phyloP scores from a whole-genome alignment of 92 coral and sea anemone genomes.

The Palythoa grandis region DNA sequence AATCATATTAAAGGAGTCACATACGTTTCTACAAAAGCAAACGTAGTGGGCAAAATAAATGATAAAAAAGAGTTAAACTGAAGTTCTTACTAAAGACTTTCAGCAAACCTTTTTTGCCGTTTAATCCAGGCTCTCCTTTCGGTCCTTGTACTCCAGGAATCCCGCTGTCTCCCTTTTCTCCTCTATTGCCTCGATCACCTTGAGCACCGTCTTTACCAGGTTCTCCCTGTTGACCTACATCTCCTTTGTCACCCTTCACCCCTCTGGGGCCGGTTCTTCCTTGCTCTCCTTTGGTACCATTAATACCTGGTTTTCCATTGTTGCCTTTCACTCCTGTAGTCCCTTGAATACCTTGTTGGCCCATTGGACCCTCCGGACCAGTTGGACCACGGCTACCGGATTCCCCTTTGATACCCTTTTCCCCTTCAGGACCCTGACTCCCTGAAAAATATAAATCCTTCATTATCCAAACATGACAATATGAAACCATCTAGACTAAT shows the following conservation, averaged over 20 bases:
- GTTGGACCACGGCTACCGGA: neutral
- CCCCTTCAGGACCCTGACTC: too few species aligned
- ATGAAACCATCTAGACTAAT: too few species aligned
- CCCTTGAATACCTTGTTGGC: slow-evolving; percentile 6
- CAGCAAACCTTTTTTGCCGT: slow-evolving; percentile 13
- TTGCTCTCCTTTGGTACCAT: slow-evolving; percentile 13
- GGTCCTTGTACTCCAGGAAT: neutral
- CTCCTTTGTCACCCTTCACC: slow-evolving; percentile 19
- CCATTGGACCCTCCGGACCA: neutral
- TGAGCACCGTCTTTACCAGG: too few species aligned
- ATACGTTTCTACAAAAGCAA: too few species aligned
- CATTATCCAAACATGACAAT: too few species aligned
- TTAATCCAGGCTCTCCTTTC: neutral
- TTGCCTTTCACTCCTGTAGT: neutral
- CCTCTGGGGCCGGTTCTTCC: neutral
- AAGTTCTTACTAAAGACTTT: too few species aligned
- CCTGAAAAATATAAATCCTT: too few species aligned
- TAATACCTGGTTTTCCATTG: neutral
- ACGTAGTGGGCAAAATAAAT: neutral
- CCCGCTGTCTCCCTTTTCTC: slow-evolving; percentile 19
- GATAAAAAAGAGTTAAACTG: too few species aligned
- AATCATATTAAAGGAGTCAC: too few species aligned
- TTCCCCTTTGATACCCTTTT: too few species aligned
- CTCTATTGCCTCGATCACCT: neutral
- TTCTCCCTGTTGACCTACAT: neutral